phyloP scores from a whole-genome alignment of 2,113 vertebrate species.

The Cyprinodon variegatus region DNA sequence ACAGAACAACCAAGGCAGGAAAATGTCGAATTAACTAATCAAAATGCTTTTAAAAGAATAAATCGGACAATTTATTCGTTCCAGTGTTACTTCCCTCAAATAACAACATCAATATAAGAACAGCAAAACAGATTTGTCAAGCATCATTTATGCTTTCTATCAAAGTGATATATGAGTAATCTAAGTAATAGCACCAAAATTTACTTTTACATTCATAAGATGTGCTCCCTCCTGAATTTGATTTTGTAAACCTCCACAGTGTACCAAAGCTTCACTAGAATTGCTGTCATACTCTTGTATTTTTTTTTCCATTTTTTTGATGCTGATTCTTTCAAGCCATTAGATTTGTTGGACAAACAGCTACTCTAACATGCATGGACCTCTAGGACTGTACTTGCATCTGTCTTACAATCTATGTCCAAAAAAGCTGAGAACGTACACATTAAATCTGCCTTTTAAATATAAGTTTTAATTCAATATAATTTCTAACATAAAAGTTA shows the following conservation, averaged over 20 bases:
- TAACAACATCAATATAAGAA: neutral
- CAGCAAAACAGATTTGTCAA: neutral
- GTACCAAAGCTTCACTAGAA: conserved; percentile 4
- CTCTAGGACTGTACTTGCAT: no score
- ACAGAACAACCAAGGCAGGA: neutral
- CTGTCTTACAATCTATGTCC: no score
- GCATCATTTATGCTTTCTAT: neutral
- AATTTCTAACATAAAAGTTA: no score
- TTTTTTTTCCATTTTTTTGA: conserved; percentile 1
- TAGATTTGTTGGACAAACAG: neutral
- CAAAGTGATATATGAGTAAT: conserved; percentile 39
- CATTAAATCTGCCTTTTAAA: neutral
- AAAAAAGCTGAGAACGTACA: neutral
- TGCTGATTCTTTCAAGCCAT: neutral
- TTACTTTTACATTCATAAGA: conserved; percentile 12
- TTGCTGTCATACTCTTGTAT: conserved; percentile 24
- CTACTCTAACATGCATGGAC: neutral
- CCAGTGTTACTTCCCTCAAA: neutral
- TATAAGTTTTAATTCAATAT: neutral
- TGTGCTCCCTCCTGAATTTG: conserved; percentile 46
- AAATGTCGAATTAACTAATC: neutral
- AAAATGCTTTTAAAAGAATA: neutral
- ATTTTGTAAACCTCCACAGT: conserved; percentile 59
- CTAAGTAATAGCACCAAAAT: conserved; percentile 34
- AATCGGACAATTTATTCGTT: neutral